Evolutionary conservation across 1,140 invertebrate genomes (phyloP).

Genomic region (Octopus sinensis): DNA sequence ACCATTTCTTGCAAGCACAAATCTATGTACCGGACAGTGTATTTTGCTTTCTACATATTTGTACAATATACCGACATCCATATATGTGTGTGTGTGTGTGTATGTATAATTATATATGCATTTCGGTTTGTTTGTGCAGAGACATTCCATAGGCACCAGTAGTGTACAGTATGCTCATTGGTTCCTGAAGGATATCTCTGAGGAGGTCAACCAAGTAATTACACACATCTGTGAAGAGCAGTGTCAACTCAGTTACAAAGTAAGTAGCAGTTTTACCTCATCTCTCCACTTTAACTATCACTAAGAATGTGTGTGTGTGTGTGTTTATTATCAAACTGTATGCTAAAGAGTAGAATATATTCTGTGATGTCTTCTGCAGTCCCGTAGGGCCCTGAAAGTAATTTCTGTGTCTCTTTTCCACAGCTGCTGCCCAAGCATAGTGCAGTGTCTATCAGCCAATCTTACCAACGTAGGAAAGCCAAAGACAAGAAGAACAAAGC

Average conservation of each 20-base stretch:
- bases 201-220: constrained; percentile 96
- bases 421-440: constrained; percentile 89
- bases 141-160: constrained; percentile 91
- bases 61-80: no score
- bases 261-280: constrained; percentile 29
- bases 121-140: constrained; percentile 49
- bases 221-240: constrained; percentile 97
- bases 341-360: neutral
- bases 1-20: no score
- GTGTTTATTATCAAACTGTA: neutral
- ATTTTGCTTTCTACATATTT: no score
- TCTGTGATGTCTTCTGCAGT: neutral
- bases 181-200: constrained; percentile 97
- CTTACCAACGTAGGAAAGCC: constrained; percentile 41
- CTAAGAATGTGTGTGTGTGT: neutral
- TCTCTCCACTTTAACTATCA: no score
- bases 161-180: constrained; percentile 95
- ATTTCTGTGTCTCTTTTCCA: constrained; percentile 25
- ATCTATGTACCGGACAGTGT: no score
- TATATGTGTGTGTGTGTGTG: no score
- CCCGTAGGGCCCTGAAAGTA: neutral
- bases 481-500: constrained; percentile 43
- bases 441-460: constrained; percentile 79
- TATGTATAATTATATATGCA: no score
- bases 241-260: constrained; percentile 87